These are phyloP conservation scores for Prunella fulvescens DNA, from an alignment of 2,113 vertebrate species.

Conservation along the genomic window DNA sequence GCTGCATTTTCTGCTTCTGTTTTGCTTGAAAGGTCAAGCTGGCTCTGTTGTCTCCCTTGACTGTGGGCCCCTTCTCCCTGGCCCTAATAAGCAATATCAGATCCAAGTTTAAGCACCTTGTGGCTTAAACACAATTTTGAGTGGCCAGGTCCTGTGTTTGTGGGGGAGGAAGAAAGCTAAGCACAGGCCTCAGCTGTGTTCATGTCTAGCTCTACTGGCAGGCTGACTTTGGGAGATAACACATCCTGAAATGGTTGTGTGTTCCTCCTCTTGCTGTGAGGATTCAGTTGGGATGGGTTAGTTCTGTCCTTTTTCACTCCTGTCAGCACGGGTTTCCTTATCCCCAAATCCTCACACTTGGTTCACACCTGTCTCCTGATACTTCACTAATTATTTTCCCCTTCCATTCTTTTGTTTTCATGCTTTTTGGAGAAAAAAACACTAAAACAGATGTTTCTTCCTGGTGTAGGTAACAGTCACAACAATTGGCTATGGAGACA, in stretches of 20 bases:
- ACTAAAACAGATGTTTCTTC: neutral
- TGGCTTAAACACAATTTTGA: neutral
- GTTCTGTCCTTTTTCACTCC: neutral
- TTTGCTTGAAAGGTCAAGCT: neutral
- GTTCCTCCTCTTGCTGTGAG: neutral
- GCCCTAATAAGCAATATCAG: neutral
- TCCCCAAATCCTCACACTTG: neutral
- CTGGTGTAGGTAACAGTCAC: slow-evolving; percentile 83
- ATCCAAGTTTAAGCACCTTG: neutral
- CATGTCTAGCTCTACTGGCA: neutral
- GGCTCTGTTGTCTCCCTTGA: neutral
- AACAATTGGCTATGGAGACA: slow-evolving; percentile 90
- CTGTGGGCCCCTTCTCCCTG: too few species aligned
- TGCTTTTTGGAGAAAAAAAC: neutral
- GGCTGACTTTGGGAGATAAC: neutral
- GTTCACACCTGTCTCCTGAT: neutral
- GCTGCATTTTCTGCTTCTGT: neutral
- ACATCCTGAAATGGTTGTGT: too few species aligned
- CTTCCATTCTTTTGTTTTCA: rapidly evolving
- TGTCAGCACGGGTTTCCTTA: neutral
- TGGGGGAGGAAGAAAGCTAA: neutral
- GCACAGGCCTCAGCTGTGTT: neutral
- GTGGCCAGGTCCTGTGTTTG: neutral
- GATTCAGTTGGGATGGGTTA: neutral
- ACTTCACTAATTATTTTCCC: neutral